Evolutionary conservation across 2,113 vertebrate genomes (phyloP), one percentile per base, ranked within the genome.

Genomic region (Thryonomys swinderianus): DNA sequence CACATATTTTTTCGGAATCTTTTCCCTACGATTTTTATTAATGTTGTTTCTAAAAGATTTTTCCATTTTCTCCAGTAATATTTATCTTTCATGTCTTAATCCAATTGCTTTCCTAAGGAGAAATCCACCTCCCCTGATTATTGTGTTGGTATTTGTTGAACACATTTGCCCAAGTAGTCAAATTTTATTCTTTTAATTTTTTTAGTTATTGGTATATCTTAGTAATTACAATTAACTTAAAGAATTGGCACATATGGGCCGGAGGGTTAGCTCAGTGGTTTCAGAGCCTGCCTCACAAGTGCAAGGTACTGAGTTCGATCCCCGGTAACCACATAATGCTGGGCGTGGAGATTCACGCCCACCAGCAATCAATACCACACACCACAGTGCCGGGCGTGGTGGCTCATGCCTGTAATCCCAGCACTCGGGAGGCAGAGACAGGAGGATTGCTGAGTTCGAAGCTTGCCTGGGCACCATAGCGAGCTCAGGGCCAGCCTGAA

Each of bases 1-100:
- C 53, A 81, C 57, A 30, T 67, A 64, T 34, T 92, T 80, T 87
- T 66, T n/a, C 78, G 90, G 12, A 88, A 53, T 95, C n/a, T 40
- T 71, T 93, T 87, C 2, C 3, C 7, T 74, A 86, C 76, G 7
- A 20, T 48, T 95, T 89, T 87, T 73, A 76, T 42, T 93, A 85
- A 64, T 45, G 34, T n/a, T 79, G 10, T n/a, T 51, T 93, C 62
- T 86, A 91, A 86, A 85, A 5, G 21, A 62, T 45, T 74, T 45
- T 42, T 59, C 85, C 71, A 27, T 8, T 45, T 62, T 71, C 86
- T 21, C 14, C 64, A 59, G 6, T 93, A 66, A 74, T 85, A 64
- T 81, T 76, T 92, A 82, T 88, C 9, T 25, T 66, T 93, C 69
- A 83, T 30, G 1, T 45, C 51, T 94, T 85, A 71, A 79, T 61